Evolutionary conservation across 1,140 invertebrate genomes (phyloP), one percentile per base, ranked within the genome.

Genomic region (Brachionus plicatilis): DNA sequence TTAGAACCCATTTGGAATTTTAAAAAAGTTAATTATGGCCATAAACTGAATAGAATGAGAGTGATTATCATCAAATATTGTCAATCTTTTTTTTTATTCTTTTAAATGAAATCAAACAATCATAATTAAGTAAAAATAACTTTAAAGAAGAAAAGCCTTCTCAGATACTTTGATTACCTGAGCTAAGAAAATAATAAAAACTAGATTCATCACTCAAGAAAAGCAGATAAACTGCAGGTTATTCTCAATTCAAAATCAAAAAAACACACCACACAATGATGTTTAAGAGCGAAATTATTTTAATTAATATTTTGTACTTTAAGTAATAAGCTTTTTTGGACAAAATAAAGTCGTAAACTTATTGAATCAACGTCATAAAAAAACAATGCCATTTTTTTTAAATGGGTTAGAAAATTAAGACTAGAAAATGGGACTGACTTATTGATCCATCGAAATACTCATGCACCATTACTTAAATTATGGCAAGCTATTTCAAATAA

Each of bases 61-160:
- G 43, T 76, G 72, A 76, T 76, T 76, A 76, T 76, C 72, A 76
- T 76, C 45, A 50, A 76, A 76, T 76, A 76, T 76, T 76, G 72
- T 76, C 43, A 50, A 72, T 72, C 68, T 72, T 68, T 68, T 68
- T 68, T 68, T 68, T 41, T 33, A 33, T 72, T 72, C 17, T 72
- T 72, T 37, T n/a, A 72, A 43, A 72, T 43, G 68, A 20, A 72
- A 72, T 72, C 68, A 72, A 72, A 72, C 41, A 72, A 72, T 72
- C 68, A 72, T 37, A 72, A 45, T 43, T 41, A 17, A 68, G 29
- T 24, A 68, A 68, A 41, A 68, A 68, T 68, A 68, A 68, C n/a
- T 33, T 33, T 68, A 43, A 41, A 37, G 41, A 72, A 17, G 33
- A 12, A 72, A 72, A 41, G 41, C 33, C 17, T 43, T 72, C 66